Percentiles rank a stretch among this genome's conserved stretches.
phyloP scores from a whole-genome alignment of 2,797 vertebrate genomes.

The Cyclopterus lumpus region DNA sequence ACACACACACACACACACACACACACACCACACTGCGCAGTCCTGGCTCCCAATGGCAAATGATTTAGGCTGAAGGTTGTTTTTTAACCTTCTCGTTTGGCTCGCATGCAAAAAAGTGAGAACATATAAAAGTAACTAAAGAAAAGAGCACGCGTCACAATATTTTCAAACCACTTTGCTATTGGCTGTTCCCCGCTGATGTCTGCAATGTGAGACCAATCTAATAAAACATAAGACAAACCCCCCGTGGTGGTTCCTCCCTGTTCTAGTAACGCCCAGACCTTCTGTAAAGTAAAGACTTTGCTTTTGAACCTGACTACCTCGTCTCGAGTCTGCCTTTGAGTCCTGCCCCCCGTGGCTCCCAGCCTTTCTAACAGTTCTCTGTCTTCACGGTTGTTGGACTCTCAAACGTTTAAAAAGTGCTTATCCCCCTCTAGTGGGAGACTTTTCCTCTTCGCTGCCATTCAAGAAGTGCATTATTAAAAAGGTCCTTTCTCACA shows the following conservation, averaged over 20 bases:
- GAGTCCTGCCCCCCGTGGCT: too few species aligned
- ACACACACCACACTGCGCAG: conserved; percentile 3
- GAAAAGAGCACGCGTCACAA: conserved; percentile 1
- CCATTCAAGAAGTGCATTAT: conserved; percentile 8
- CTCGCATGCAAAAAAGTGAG: conserved; percentile 25
- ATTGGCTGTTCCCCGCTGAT: neutral
- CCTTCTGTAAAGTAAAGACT: too few species aligned
- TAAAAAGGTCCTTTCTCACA: conserved; percentile 4
- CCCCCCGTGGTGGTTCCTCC: too few species aligned
- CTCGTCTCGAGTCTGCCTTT: too few species aligned
- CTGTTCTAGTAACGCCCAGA: too few species aligned
- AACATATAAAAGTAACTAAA: conserved; percentile 3
- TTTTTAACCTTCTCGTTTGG: conserved; percentile 11
- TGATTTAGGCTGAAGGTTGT: conserved; percentile 36
- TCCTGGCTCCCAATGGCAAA: conserved; percentile 10
- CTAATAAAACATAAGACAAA: neutral
- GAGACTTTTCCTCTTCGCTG: conserved; percentile 44
- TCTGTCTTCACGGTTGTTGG: conserved; percentile 19
- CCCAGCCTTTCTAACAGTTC: neutral
- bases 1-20: conserved; percentile 1
- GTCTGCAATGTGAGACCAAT: conserved; percentile 3
- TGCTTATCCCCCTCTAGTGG: conserved; percentile 81
- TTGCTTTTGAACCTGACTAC: too few species aligned
- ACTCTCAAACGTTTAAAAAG: conserved; percentile 63
- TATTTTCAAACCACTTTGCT: neutral